Percentiles rank a stretch among this genome's conserved stretches.
Evolutionary conservation across 2,888 invertebrate species (phyloP).

Genomic region (Apodemia duryi): DNA sequence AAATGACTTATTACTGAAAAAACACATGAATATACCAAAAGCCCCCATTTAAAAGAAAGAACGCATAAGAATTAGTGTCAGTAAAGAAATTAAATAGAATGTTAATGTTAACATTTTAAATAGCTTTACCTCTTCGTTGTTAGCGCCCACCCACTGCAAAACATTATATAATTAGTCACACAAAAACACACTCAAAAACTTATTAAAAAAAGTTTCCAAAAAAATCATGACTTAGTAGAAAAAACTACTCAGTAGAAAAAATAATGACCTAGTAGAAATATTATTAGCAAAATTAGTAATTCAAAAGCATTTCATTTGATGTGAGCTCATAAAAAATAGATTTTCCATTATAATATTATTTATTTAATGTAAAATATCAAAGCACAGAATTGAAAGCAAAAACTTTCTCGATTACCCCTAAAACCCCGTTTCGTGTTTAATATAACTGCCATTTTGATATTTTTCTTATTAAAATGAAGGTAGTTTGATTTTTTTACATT

Average conservation of each 20-base stretch:
- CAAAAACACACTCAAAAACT: conserved; percentile 36
- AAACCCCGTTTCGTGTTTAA: not conserved
- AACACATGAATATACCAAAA: conserved; percentile 29
- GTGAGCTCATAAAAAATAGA: conserved; percentile 48
- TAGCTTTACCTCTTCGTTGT: conserved; percentile 82
- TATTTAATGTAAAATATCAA: conserved; percentile 21
- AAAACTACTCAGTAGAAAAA: conserved; percentile 20
- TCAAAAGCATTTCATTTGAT: conserved; percentile 69
- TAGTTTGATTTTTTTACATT: no score
- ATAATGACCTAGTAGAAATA: conserved; percentile 31
- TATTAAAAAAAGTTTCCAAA: not conserved
- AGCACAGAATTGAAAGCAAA: conserved; percentile 19
- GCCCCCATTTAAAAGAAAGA: conserved; percentile 21
- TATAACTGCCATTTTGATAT: not conserved
- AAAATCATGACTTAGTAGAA: conserved; percentile 26
- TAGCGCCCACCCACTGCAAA: conserved; percentile 84
- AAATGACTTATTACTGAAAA: conserved; percentile 23
- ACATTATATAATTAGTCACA: conserved; percentile 73
- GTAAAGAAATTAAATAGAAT: conserved; percentile 30
- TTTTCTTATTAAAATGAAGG: not conserved
- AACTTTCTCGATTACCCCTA: not conserved
- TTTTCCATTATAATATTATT: conserved; percentile 19
- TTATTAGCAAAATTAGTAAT: conserved; percentile 25
- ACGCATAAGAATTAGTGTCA: conserved; percentile 24
- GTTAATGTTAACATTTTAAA: conserved; percentile 29